These are phyloP conservation scores for Dolichallabes microphthalmus DNA, from an alignment of 2,113 vertebrate genomes.

Conservation along the genomic window DNA sequence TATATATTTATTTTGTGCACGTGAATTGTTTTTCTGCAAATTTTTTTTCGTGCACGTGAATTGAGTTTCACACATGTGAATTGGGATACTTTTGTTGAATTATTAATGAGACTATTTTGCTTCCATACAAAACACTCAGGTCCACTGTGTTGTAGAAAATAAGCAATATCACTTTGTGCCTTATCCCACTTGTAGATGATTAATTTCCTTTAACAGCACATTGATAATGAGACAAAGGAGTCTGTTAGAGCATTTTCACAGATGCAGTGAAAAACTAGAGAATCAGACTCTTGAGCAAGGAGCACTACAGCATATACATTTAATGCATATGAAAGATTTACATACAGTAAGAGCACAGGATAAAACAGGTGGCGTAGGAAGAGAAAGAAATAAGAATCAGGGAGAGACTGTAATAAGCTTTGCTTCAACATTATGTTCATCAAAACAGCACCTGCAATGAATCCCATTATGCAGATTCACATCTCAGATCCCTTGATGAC, in stretches of 20 bases:
- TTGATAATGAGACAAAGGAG: not conserved
- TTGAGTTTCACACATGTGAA: too few relatives aligned
- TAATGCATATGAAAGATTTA: constrained; percentile 1
- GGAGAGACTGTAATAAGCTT: constrained; percentile 42
- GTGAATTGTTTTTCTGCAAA: too few relatives aligned
- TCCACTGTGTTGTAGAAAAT: not conserved
- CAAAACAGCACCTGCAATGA: constrained; percentile 48
- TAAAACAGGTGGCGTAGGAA: constrained; percentile 29
- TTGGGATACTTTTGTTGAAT: too few relatives aligned
- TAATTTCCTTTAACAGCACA: not conserved
- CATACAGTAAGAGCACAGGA: constrained; percentile 18
- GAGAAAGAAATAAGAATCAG: constrained; percentile 22
- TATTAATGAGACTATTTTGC: too few relatives aligned
- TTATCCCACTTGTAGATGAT: not conserved
- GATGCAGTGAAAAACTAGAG: not conserved
- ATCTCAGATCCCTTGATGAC: constrained; percentile 55
- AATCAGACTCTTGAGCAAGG: not conserved
- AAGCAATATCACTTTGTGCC: not conserved
- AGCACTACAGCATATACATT: not conserved
- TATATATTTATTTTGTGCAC: too few relatives aligned
- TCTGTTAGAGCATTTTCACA: not conserved
- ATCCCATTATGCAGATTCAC: constrained; percentile 55
- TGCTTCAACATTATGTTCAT: constrained; percentile 47
- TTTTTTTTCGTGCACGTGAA: too few relatives aligned
- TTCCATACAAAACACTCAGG: not conserved